Base-by-base conservation (phyloP, 2,113 vertebrate genomes). In the Blennius ocellaris region DNA sequence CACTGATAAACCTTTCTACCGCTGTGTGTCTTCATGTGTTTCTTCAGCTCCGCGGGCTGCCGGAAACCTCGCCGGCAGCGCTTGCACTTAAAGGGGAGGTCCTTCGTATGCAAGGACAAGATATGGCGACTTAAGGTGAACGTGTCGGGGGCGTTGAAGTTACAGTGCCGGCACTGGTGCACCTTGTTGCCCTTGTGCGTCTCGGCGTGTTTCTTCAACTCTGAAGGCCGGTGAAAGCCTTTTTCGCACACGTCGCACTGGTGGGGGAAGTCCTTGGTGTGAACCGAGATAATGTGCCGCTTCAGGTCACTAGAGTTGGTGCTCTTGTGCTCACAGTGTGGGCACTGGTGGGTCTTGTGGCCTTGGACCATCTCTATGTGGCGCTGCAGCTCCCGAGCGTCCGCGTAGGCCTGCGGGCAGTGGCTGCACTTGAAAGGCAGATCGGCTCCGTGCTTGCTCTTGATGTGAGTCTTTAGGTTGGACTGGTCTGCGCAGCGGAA, bases 11-110 rank as follows among this genome's bases (percentile, higher is more conserved):
- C 96, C 84, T 99, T 99, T 79, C 97, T 95, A 80, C 98, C 98
- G 37, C 96, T 99, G 94, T 99, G 98, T 15, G 96, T 98, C 94
- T 99, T 99, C 96, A 98, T 99, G 94, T 99, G 98, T 92, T 99
- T 99, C 93, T 99, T 99, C 17, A 99, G 94, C 93, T 99, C 98
- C 0, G 91, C 96, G 8, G 97, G 97, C 80, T 98, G 96, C 75
- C 97, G 93, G 87, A 99, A 99, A 45, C 96, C 97, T 82, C 96
- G 94, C 91, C 97, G 96, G 91, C 98, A 99, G 38, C 96, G 95
- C 93, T 99, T 99, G 94, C 98, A 99, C 81, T 99, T 99, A 87
- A 99, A 95, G 64, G 98, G 97, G 86, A 98, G 94, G 92, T 99
- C 98, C 93, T 99, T 99, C 15, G 98, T 99, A 86, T 99, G 98